Evolutionary conservation across 2,888 invertebrate genomes (phyloP).

Genomic region (Drosophila siamana): DNA sequence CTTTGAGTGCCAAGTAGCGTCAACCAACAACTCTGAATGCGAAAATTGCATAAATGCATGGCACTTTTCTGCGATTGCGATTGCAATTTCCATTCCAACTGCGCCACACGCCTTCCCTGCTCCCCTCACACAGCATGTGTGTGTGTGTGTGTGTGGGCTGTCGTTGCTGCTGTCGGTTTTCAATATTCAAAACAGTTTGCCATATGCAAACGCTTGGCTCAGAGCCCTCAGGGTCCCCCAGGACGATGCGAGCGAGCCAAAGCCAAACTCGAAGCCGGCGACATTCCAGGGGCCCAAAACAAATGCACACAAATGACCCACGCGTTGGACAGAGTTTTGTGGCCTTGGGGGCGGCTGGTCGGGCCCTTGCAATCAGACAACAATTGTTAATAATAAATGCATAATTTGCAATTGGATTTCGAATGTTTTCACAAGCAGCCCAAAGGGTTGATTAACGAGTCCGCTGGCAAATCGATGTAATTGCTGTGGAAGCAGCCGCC

Average conservation of each 20-base stretch:
- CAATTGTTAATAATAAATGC: slow-evolving; percentile 81
- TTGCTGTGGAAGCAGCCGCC: slow-evolving; percentile 7
- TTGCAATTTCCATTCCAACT: slow-evolving; percentile 49
- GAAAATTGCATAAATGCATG: slow-evolving; percentile 78
- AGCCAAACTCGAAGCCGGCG: slow-evolving; percentile 20
- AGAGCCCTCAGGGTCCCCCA: slow-evolving; percentile 42
- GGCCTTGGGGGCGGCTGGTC: slow-evolving; percentile 57
- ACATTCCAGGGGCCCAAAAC: slow-evolving; percentile 56
- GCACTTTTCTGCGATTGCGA: slow-evolving; percentile 73
- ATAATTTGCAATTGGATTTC: slow-evolving; percentile 81
- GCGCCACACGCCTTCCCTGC: slow-evolving; percentile 2
- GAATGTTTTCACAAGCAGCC: slow-evolving; percentile 65
- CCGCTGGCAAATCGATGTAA: slow-evolving; percentile 9
- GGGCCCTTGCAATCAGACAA: slow-evolving; percentile 68
- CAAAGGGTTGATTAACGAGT: slow-evolving; percentile 71
- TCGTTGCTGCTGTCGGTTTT: slow-evolving; percentile 59
- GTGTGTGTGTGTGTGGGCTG: background rate
- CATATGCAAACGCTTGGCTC: slow-evolving; percentile 72
- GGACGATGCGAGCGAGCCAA: slow-evolving; percentile 15
- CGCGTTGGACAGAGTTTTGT: slow-evolving; percentile 56
- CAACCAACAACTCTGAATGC: slow-evolving; percentile 62
- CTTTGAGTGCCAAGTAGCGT: slow-evolving; percentile 71
- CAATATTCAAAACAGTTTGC: slow-evolving; percentile 76
- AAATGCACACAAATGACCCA: slow-evolving; percentile 78
- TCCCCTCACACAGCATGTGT: background rate